Evolutionary conservation across 2,888 invertebrate species (phyloP).

Genomic region (Capitulum mitella): DNA sequence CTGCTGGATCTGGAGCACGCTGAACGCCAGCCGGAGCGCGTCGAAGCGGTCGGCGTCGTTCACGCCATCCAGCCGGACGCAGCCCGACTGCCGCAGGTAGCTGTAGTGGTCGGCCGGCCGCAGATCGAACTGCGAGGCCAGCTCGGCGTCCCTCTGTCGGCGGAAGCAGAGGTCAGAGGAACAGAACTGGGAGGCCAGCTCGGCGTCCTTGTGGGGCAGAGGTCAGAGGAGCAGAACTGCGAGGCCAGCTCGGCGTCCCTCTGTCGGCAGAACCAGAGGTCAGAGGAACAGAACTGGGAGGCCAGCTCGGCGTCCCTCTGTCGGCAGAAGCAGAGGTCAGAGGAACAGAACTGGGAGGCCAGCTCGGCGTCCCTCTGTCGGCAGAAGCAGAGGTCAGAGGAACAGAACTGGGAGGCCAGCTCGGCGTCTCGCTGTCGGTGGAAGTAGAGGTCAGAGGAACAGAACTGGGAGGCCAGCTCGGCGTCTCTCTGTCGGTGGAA

Average conservation of each 20-base stretch:
- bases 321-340: background rate
- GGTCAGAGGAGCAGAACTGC: background rate
- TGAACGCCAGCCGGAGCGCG: conserved; percentile 76
- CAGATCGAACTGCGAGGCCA: conserved; percentile 56
- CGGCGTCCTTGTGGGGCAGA: too few relatives aligned
- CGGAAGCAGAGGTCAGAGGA: background rate
- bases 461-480: conserved; percentile 50
- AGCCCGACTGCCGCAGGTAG: conserved; percentile 74
- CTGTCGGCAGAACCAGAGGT: conserved; percentile 29
- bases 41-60: conserved; percentile 66
- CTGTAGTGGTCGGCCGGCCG: conserved; percentile 68
- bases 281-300: too few relatives aligned
- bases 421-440: conserved; percentile 33
- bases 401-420: conserved; percentile 52
- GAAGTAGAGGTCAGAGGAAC: background rate
- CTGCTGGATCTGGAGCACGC: conserved; percentile 75
- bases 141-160: conserved; percentile 33
- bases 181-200: background rate
- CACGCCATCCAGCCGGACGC: conserved; percentile 57
- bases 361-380: too few relatives aligned
- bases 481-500: conserved; percentile 31
- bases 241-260: conserved; percentile 39
- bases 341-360: too few relatives aligned
- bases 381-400: too few relatives aligned
- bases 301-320: conserved; percentile 35